Base-by-base conservation (phyloP, 2,888 invertebrate genomes). In the Pediacus dermestoides region DNA sequence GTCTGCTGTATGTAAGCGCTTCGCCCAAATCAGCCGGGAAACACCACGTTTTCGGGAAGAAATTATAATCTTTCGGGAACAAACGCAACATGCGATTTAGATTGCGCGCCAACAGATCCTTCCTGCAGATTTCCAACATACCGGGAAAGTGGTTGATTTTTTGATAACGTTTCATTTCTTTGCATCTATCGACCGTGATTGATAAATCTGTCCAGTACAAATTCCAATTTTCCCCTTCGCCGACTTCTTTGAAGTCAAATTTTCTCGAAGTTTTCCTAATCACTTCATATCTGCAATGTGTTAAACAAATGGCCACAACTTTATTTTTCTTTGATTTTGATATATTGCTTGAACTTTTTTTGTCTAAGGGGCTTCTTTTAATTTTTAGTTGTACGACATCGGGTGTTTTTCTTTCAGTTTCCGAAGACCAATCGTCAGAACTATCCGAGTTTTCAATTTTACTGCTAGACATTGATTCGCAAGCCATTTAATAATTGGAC, bases 21-120 rank as follows among this genome's bases (percentile, higher is more conserved):
- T 82, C 88, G 2, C 85, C 85, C 46, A 85, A 77, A 64, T 92
- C 91, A 11, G 90, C 86, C 14, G 94, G 93, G 50, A 94, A 77
- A 67, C 90, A 88, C 92, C 93, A 94, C 4, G 92, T 90, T 72
- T 87, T 89, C 1, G 94, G 93, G 65, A 90, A 93, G 64, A 93
- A 88, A 61, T 85, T 87, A 66, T 92, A 94, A 48, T 93, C 92
- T 55, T 83, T 83, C 0, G 92, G 90, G 67, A 88, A 93, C 37
- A 88, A 72, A 67, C 88, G 85, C 44, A 83, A 75, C 92, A 93
- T 92, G 51, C 91, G 77, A 66, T 89, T 92, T 43, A 94, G 74
- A 70, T 94, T 93, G 39, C 91, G 75, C 1, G 92, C 90, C 14
- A 94, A 71, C 34, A 90, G 71, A 72, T 93, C 93, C 69, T 94